A percentile compares a stretch with the other conserved stretches of the same genome.
Evolutionary conservation across 2,113 vertebrate genomes (phyloP).

Genomic region (Myrmecobius fasciatus): DNA sequence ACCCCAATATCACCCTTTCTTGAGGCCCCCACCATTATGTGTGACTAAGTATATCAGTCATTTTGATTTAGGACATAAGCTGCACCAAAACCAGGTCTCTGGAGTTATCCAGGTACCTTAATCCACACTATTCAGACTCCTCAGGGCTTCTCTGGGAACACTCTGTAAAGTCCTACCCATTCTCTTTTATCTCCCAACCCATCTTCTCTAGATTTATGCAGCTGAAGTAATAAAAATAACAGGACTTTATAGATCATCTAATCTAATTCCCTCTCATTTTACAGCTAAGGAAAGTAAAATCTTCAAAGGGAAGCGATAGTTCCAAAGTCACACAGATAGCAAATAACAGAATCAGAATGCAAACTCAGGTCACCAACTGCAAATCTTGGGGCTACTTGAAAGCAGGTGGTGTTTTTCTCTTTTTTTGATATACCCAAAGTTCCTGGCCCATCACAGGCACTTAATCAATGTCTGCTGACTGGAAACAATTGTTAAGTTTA

Average conservation of each 20-base stretch:
- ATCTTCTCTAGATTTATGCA: background rate
- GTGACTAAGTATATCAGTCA: background rate
- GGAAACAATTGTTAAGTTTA: background rate
- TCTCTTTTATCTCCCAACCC: slow-evolving; percentile 14
- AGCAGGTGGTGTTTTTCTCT: background rate
- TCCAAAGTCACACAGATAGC: background rate
- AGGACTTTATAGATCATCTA: background rate
- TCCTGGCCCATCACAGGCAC: background rate
- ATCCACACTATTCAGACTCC: background rate
- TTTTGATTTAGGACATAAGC: background rate
- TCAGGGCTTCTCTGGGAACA: background rate
- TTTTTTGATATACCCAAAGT: background rate
- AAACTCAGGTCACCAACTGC: background rate
- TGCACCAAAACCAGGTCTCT: background rate
- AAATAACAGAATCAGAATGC: background rate
- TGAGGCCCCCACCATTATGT: background rate
- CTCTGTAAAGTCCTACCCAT: background rate
- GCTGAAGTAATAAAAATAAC: background rate
- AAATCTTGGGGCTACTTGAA: background rate
- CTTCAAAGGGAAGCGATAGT: background rate
- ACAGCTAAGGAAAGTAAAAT: background rate
- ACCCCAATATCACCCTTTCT: background rate
- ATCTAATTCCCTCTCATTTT: background rate
- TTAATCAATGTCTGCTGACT: background rate
- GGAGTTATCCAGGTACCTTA: background rate